Conservation (phyloP, 64 coral and sea anemone genomes). For the Acropora tenuis region DNA sequence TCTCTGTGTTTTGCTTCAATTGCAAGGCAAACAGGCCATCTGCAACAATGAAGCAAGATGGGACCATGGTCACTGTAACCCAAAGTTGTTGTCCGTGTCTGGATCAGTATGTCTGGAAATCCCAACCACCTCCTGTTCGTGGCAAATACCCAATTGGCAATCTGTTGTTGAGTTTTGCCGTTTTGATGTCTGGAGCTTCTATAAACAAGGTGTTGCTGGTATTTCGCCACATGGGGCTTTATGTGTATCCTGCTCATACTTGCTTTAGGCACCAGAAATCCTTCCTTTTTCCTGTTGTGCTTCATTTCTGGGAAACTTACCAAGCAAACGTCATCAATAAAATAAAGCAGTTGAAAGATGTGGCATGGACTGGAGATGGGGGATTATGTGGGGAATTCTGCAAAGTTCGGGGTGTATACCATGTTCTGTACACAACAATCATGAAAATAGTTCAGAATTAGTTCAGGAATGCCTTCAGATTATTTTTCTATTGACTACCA, state of each 20-base stretch:
- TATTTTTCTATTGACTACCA: too few relatives aligned
- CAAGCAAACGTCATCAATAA: neutral
- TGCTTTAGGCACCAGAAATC: slow-evolving; percentile 29
- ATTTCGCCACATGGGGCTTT: slow-evolving; percentile 38
- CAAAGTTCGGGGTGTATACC: slow-evolving; percentile 20
- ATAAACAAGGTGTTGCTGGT: slow-evolving; percentile 45
- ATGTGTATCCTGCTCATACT: neutral
- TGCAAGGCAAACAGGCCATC: slow-evolving; percentile 25
- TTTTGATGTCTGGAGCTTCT: slow-evolving; percentile 47
- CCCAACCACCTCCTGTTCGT: slow-evolving; percentile 1
- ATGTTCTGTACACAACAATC: slow-evolving; percentile 3
- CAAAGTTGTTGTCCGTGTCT: neutral
- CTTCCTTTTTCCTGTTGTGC: slow-evolving; percentile 25
- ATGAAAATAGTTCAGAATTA: slow-evolving; percentile 16
- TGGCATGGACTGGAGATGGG: slow-evolving; percentile 43
- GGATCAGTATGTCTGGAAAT: neutral
- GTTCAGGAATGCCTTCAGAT: neutral
- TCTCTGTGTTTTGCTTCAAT: slow-evolving; percentile 62
- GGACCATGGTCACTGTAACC: slow-evolving; percentile 54
- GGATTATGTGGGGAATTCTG: slow-evolving; percentile 43
- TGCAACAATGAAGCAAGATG: neutral
- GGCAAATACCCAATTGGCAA: slow-evolving; percentile 33
- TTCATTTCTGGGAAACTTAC: slow-evolving; percentile 20
- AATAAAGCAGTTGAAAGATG: slow-evolving; percentile 35
- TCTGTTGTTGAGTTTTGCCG: slow-evolving; percentile 37